Conservation (phyloP, 2,888 invertebrate genomes). For the Apotomis capreana region DNA sequence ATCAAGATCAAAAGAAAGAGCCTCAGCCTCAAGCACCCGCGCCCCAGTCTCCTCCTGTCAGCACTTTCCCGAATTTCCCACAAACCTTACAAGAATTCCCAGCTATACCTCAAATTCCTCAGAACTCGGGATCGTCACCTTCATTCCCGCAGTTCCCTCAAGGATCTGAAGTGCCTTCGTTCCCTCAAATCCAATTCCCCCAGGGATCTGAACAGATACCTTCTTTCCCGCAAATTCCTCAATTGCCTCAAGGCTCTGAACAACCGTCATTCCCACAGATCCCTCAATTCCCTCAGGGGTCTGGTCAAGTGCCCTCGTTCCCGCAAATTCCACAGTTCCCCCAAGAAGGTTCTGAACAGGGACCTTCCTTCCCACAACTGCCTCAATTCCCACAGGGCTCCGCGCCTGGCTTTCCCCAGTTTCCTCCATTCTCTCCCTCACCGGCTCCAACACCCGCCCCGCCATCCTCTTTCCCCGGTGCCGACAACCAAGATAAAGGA, state of each 20-base stretch:
- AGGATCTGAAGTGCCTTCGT: constrained; percentile 30
- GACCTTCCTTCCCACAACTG: constrained; percentile 17
- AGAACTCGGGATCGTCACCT: constrained; percentile 41
- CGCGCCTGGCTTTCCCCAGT: constrained; percentile 47
- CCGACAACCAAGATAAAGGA: constrained; percentile 57
- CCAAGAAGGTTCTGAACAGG: constrained; percentile 20
- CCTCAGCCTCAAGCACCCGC: constrained; percentile 45
- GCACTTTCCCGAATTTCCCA: constrained; percentile 48
- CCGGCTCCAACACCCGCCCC: constrained; percentile 55
- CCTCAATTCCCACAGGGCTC: constrained; percentile 24
- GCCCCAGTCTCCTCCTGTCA: constrained; percentile 51
- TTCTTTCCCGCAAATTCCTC: constrained; percentile 15
- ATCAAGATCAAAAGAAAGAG: constrained; percentile 51
- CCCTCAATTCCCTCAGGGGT: constrained; percentile 48
- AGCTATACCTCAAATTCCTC: constrained; percentile 46
- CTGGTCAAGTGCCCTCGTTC: constrained; percentile 34
- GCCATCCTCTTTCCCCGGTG: constrained; percentile 61
- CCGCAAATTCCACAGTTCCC: constrained; percentile 46
- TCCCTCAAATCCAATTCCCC: constrained; percentile 46
- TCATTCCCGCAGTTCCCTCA: constrained; percentile 48
- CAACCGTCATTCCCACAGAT: constrained; percentile 47
- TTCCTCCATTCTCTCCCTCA: constrained; percentile 52
- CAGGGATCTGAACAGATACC: constrained; percentile 18
- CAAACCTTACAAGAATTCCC: constrained; percentile 49
- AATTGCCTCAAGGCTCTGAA: constrained; percentile 12